A percentile compares a stretch with the other conserved stretches of the same genome.
These are phyloP conservation scores for Pocillopora verrucosa DNA, from an alignment of 64 coral and sea anemone genomes.

Conservation along the genomic window DNA sequence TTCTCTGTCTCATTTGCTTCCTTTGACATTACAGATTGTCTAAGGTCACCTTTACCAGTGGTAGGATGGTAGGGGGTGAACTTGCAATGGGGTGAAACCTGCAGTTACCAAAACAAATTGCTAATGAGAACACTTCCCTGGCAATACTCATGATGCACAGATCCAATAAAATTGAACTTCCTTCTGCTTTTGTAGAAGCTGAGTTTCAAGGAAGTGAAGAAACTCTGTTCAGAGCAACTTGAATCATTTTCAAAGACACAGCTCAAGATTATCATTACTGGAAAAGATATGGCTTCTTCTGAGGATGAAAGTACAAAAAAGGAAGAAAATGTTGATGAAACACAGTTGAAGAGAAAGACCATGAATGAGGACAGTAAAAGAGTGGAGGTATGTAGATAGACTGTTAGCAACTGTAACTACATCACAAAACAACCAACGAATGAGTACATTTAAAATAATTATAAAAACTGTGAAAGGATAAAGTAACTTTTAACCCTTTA, in stretches of 20 bases:
- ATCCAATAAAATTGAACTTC: background rate
- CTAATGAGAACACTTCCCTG: too few relatives aligned
- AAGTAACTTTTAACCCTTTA: too few relatives aligned
- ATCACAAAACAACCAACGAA: too few relatives aligned
- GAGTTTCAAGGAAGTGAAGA: conserved; percentile 76
- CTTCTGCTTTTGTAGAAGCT: conserved; percentile 48
- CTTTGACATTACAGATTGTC: too few relatives aligned
- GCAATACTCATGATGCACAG: background rate
- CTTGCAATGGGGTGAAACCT: too few relatives aligned
- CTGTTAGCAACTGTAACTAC: background rate
- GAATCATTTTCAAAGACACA: conserved; percentile 64
- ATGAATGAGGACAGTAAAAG: background rate
- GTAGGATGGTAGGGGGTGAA: too few relatives aligned
- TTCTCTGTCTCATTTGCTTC: too few relatives aligned
- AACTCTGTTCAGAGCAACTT: conserved; percentile 78
- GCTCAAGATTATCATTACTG: conserved; percentile 65
- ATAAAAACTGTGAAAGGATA: too few relatives aligned
- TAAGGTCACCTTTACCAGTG: too few relatives aligned
- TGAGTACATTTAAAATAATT: too few relatives aligned
- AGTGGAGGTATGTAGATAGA: background rate
- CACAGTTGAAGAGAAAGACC: background rate
- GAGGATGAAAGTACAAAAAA: conserved; percentile 56
- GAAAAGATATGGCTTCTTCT: conserved; percentile 69
- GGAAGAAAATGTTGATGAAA: background rate
- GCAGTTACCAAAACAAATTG: too few relatives aligned